These are phyloP conservation scores for Cichladusa arquata DNA, from an alignment of 2,113 vertebrate genomes.

Conservation along the genomic window DNA sequence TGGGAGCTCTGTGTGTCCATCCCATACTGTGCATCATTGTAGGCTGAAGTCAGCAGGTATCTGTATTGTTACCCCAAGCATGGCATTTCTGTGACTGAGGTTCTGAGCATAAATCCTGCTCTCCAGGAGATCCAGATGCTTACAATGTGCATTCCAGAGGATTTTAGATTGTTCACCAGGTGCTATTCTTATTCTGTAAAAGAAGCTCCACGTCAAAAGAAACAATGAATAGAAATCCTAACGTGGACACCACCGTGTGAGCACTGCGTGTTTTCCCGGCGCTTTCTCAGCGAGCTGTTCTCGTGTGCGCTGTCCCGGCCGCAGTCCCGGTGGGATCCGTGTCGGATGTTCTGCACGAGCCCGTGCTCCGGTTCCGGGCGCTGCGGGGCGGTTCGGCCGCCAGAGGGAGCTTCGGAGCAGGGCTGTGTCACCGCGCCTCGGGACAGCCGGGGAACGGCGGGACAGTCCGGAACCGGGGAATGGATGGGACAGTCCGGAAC, in stretches of 20 bases:
- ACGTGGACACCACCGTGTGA: fast-evolving
- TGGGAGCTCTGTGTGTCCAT: not conserved
- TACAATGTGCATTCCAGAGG: not conserved
- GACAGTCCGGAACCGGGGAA: not conserved
- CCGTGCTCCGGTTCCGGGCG: not conserved
- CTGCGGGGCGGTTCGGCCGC: not conserved
- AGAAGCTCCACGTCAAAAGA: not conserved
- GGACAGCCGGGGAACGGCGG: not conserved
- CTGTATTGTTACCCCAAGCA: not conserved
- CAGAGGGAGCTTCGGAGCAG: not conserved
- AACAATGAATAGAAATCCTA: not conserved
- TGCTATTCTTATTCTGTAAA: not conserved
- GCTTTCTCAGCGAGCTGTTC: fast-evolving
- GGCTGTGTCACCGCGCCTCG: not conserved
- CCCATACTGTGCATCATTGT: fast-evolving
- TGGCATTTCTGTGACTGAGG: not conserved
- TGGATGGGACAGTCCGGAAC: not conserved
- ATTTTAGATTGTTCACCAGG: not conserved
- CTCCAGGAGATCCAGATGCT: not conserved
- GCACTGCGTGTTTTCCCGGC: fast-evolving
- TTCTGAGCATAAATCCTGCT: not conserved
- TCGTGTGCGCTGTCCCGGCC: not conserved
- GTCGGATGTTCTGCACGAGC: fast-evolving
- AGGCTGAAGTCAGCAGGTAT: not conserved
- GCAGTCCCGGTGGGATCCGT: not conserved